These are phyloP conservation scores for Ceyx margarethae DNA, from an alignment of 2,113 vertebrate species.

Conservation along the genomic window DNA sequence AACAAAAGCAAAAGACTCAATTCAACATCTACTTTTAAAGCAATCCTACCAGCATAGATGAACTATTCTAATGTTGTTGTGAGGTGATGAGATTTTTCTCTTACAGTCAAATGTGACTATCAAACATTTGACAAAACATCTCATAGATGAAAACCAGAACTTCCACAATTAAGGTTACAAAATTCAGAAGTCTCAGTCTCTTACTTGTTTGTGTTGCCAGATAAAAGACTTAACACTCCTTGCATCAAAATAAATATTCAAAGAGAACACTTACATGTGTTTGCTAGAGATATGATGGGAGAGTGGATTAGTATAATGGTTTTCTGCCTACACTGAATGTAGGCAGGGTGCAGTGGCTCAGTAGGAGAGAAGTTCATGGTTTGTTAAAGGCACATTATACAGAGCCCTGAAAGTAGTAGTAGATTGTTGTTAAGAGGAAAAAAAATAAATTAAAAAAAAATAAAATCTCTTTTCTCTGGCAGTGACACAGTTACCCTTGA, in stretches of 20 bases:
- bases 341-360: conserved; percentile 46
- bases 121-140: background rate
- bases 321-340: conserved; percentile 65
- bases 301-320: conserved; percentile 71
- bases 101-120: background rate
- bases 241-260: conserved; percentile 69
- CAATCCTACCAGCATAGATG: background rate
- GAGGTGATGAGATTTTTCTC: background rate
- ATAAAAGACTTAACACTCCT: conserved; percentile 57
- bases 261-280: conserved; percentile 71
- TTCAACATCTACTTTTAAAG: conserved; percentile 33
- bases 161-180: conserved; percentile 47
- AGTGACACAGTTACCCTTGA: conserved; percentile 34
- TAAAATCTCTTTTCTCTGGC: conserved; percentile 16
- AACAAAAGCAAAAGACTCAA: conserved; percentile 38
- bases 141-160: conserved; percentile 19
- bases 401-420: conserved; percentile 59
- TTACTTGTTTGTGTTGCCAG: background rate
- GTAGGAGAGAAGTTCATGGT: conserved; percentile 66
- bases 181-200: conserved; percentile 44
- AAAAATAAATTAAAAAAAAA: background rate
- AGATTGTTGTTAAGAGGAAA: background rate
- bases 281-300: conserved; percentile 73
- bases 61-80: background rate
- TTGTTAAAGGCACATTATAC: conserved; percentile 68